Base-by-base conservation (phyloP, 2,113 vertebrate species). In the Sinosuthora webbiana region DNA sequence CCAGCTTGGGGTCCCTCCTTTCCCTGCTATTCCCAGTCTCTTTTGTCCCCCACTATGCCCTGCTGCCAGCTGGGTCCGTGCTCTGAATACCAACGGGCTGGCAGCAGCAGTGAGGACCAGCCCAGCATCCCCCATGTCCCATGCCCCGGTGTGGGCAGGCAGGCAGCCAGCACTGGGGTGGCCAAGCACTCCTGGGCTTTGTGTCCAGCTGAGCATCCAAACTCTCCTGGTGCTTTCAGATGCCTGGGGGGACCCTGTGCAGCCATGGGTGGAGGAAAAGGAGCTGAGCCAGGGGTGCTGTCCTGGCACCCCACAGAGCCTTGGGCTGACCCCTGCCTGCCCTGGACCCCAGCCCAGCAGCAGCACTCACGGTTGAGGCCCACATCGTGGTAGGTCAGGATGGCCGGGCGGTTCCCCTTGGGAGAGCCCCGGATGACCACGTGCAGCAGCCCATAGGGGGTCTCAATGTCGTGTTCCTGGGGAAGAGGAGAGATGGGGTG, bases 391-490 rank as follows among this genome's bases (percentile, higher is more conserved):
- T 99, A 99, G 47, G 99, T 99, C 95, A 99, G 98, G 96, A 99
- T 99, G 45, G 99, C 99, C 0, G 99, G 99, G 90, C 98, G 98
- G 96, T 99, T 99, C 52, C 99, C 99, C 93, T 99, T 99, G 12
- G 99, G 99, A 1, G 99, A 99, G 37, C 99, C 99, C 8, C 99
- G 98, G 96, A 99, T 99, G 77, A 99, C 98, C 96, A 99, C 99
- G 2, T 99, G 99, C 92, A 99, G 98, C 98, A 99, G 98, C 88
- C 99, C 99, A 0, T 99, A 99, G 17, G 99, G 99, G 2, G 99
- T 99, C 97, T 99, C 99, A 7, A 99, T 98, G 96, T 99, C 99
- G 31, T 99, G 99, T 92, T 99, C 99, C 99, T 99, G 79, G 53
- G 81, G 45, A 71, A 76, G 24, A 90, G 92, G 16, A 53, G 39